Conservation (phyloP, 2,113 vertebrate genomes). For the Peromyscus californicus region DNA sequence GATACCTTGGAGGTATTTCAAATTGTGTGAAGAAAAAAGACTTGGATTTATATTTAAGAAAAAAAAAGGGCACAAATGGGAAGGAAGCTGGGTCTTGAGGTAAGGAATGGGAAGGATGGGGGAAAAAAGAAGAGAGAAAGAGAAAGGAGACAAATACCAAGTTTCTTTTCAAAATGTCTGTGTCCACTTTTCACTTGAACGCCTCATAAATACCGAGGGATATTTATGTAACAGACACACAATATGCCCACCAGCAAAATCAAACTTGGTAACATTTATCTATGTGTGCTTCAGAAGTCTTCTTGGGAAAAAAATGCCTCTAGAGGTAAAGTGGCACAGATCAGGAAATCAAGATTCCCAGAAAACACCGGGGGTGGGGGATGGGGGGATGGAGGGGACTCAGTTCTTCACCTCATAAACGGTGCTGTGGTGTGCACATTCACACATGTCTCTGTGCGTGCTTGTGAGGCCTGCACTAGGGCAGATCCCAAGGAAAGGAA, state of each 20-base stretch:
- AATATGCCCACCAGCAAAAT: neutral
- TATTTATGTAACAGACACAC: neutral
- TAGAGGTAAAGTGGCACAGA: neutral
- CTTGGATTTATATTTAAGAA: neutral
- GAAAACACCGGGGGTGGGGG: neutral
- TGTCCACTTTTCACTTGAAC: conserved; percentile 23
- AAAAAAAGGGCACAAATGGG: neutral
- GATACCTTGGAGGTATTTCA: neutral
- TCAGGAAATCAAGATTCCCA: conserved; percentile 16
- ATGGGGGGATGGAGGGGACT: too few species aligned
- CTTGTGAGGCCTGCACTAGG: neutral
- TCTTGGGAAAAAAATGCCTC: neutral
- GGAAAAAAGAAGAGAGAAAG: neutral
- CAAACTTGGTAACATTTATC: conserved; percentile 9
- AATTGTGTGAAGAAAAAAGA: neutral
- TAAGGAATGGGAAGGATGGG: neutral
- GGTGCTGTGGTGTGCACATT: neutral
- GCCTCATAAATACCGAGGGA: neutral
- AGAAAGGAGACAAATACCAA: neutral
- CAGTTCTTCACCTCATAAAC: neutral
- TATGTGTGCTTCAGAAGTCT: neutral
- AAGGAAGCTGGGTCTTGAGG: neutral
- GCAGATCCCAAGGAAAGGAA: conserved; percentile 41
- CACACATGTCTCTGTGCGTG: neutral
- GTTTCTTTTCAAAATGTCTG: neutral